phyloP scores from a whole-genome alignment of 2,888 invertebrate species.

The Eumerus sabulonum region DNA sequence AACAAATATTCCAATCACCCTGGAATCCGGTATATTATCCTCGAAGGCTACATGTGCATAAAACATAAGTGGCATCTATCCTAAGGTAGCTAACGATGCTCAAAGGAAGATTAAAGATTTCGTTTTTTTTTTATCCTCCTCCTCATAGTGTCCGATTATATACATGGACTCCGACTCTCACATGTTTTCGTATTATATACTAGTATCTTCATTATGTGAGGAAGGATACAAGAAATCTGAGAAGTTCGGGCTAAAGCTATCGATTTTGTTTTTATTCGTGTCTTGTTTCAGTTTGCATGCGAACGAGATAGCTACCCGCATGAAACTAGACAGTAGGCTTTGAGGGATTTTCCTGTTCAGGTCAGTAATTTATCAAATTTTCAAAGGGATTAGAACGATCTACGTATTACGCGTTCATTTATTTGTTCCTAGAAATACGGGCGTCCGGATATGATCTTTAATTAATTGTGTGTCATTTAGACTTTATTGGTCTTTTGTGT shows the following conservation, averaged over 20 bases:
- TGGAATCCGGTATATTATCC: slow-evolving; percentile 10
- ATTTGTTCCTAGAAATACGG: too few species aligned
- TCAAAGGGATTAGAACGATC: too few species aligned
- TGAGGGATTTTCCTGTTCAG: not conserved
- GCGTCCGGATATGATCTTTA: too few species aligned
- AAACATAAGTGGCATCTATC: slow-evolving; percentile 53
- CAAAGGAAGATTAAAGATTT: slow-evolving; percentile 25
- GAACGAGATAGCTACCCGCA: too few species aligned
- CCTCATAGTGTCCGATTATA: too few species aligned
- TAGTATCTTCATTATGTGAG: slow-evolving; percentile 35
- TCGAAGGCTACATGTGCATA: slow-evolving; percentile 47
- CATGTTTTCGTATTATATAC: slow-evolving; percentile 24
- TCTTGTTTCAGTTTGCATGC: not conserved
- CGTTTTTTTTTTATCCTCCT: too few species aligned
- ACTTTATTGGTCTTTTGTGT: too few species aligned
- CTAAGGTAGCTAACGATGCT: slow-evolving; percentile 37
- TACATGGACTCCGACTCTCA: too few species aligned
- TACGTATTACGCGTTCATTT: too few species aligned
- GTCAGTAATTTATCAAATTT: too few species aligned
- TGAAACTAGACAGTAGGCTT: too few species aligned
- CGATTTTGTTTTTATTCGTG: not conserved
- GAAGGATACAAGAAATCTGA: slow-evolving; percentile 40
- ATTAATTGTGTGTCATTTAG: too few species aligned
- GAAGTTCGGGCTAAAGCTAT: slow-evolving; percentile 14
- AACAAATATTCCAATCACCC: slow-evolving; percentile 13